Percentiles rank a stretch among this genome's conserved stretches.
Conservation (phyloP, 2,888 invertebrate species). For the Drosophila helvetica region DNA sequence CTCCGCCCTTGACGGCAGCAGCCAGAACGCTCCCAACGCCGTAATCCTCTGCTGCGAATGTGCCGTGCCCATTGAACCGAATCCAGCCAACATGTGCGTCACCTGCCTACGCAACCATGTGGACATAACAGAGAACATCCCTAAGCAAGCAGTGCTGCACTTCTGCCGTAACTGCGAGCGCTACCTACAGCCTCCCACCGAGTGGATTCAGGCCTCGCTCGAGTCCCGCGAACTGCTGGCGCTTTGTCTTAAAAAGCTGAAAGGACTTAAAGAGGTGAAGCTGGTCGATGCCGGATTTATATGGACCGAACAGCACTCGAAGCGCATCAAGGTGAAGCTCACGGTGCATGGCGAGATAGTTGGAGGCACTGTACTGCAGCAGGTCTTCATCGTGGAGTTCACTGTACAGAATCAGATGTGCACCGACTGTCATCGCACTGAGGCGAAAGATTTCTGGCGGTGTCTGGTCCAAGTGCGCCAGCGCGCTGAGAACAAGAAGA, state of each 20-base stretch:
- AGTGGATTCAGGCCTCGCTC: conserved; percentile 93
- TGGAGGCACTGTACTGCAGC: conserved; percentile 95
- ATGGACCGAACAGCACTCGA: conserved; percentile 99
- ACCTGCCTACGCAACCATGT: conserved; percentile 95
- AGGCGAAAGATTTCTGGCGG: conserved; percentile 99
- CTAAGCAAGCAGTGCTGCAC: conserved; percentile 94
- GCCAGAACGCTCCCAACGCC: conserved; percentile 23
- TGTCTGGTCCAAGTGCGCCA: conserved; percentile 95
- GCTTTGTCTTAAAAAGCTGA: conserved; percentile 95
- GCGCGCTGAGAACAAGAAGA: conserved; percentile 96
- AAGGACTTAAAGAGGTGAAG: conserved; percentile 94
- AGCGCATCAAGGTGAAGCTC: conserved; percentile 96
- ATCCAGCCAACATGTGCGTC: conserved; percentile 99
- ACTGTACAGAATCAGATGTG: conserved; percentile 97
- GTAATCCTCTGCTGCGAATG: conserved; percentile 94
- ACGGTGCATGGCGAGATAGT: conserved; percentile 98
- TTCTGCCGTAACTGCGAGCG: conserved; percentile 97
- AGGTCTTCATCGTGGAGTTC: conserved; percentile 97
- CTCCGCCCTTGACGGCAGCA: conserved; percentile 18
- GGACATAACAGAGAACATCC: conserved; percentile 98
- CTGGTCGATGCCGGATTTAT: conserved; percentile 98
- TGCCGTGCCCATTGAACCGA: conserved; percentile 95
- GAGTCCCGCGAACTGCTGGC: conserved; percentile 96
- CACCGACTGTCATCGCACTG: conserved; percentile 97
- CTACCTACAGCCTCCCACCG: conserved; percentile 95